Percentiles rank a stretch among this genome's conserved stretches.
Evolutionary conservation across 2,797 vertebrate species (phyloP).

Genomic region (Dicrostonyx torquatus): DNA sequence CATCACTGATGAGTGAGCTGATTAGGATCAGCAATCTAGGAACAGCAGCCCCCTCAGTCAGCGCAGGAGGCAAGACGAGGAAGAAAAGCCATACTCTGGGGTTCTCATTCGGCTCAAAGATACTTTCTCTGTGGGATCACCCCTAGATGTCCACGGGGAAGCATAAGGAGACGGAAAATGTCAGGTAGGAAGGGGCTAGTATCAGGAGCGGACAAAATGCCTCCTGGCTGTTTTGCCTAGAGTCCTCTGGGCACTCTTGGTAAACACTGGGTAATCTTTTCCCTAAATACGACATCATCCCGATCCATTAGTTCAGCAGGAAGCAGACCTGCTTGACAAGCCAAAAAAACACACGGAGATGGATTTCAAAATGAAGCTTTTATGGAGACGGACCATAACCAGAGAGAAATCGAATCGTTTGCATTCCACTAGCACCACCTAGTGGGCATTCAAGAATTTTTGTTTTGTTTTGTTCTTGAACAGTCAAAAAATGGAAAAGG

Average conservation of each 20-base stretch:
- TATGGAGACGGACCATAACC: neutral
- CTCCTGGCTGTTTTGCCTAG: constrained; percentile 16
- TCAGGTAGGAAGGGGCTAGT: neutral
- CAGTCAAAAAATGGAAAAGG: constrained; percentile 10
- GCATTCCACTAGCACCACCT: constrained; percentile 84
- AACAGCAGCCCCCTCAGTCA: neutral
- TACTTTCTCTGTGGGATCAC: neutral
- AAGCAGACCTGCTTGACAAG: constrained; percentile 46
- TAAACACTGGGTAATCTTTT: neutral
- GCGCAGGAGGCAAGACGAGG: neutral
- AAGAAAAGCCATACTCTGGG: neutral
- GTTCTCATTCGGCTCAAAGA: neutral
- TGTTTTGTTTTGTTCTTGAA: constrained; percentile 20
- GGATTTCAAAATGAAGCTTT: constrained; percentile 61
- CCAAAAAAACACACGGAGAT: constrained; percentile 37
- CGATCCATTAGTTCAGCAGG: constrained; percentile 18
- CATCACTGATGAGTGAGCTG: neutral
- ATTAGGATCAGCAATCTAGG: neutral
- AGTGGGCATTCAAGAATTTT: constrained; percentile 72
- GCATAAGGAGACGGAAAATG: neutral
- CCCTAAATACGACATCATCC: constrained; percentile 54
- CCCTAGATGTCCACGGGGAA: neutral
- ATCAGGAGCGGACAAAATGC: neutral
- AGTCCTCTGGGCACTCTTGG: neutral
- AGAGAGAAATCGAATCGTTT: constrained; percentile 56